Evolutionary conservation across 2,797 vertebrate species (phyloP).

Genomic region (Anguilla megastoma): DNA sequence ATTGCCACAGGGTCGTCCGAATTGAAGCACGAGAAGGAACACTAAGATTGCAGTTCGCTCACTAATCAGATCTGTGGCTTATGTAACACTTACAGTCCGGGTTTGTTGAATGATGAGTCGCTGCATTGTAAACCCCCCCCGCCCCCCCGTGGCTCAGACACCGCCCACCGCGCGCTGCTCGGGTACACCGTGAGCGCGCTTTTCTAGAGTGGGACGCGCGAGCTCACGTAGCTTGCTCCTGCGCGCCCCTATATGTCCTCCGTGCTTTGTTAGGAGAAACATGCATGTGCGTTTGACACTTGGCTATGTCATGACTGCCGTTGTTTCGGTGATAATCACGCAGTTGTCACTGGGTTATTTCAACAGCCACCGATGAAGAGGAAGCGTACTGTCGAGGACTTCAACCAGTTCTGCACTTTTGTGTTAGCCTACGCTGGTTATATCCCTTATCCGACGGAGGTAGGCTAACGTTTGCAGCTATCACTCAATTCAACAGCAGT

Average conservation of each 20-base stretch:
- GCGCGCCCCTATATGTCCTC: not conserved
- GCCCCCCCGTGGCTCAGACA: not conserved
- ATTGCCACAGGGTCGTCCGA: not conserved
- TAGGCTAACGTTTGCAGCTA: not conserved
- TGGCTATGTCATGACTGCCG: not conserved
- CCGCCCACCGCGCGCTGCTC: conserved; percentile 2
- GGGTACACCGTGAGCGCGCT: conserved; percentile 14
- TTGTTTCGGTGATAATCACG: not conserved
- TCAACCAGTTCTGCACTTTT: conserved; percentile 59
- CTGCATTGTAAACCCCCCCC: not conserved
- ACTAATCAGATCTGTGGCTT: conserved; percentile 20
- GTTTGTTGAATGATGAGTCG: conserved; percentile 12
- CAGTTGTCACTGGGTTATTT: not conserved
- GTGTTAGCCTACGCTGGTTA: conserved; percentile 57
- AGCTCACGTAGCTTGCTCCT: not conserved
- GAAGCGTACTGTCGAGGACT: conserved; percentile 55
- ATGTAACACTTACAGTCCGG: conserved; percentile 18
- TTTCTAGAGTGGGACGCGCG: not conserved
- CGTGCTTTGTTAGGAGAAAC: conserved; percentile 4
- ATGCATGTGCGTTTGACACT: conserved; percentile 3
- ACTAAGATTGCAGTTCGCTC: not conserved
- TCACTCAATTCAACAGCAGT: not conserved
- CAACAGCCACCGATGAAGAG: conserved; percentile 40
- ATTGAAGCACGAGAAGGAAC: not conserved
- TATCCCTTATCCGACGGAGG: conserved; percentile 52